Evolutionary conservation across 2,888 invertebrate genomes (phyloP).

Genomic region (Nipponacmea schrenckii): DNA sequence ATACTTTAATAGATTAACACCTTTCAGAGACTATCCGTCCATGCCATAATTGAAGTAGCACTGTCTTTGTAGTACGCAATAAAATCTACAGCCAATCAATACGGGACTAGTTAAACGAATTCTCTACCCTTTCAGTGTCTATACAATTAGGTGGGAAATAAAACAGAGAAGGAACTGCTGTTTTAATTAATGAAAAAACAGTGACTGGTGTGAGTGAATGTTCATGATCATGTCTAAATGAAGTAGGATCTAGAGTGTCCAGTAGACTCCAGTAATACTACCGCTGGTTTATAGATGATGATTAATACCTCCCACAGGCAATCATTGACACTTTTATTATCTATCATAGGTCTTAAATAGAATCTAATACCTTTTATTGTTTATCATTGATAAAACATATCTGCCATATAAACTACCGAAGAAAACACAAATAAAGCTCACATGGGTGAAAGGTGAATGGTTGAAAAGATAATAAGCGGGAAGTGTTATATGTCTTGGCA

Average conservation of each 20-base stretch:
- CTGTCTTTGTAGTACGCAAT: neutral
- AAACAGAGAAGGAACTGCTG: neutral
- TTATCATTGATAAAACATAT: too few species aligned
- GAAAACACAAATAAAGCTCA: too few species aligned
- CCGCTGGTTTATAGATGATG: neutral
- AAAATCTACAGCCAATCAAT: neutral
- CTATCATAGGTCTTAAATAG: neutral
- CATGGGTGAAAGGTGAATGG: too few species aligned
- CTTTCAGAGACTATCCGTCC: too few species aligned
- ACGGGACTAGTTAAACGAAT: constrained; percentile 2
- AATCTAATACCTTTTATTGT: neutral
- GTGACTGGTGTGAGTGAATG: constrained; percentile 1
- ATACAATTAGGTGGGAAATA: constrained; percentile 4
- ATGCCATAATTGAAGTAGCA: neutral
- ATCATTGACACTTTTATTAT: constrained; percentile 7
- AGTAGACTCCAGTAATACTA: neutral
- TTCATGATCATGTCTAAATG: neutral
- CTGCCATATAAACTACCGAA: too few species aligned
- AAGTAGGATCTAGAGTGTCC: neutral
- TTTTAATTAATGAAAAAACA: constrained; percentile 6
- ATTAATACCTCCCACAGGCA: neutral
- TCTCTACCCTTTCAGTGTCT: neutral
- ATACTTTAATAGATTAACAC: too few species aligned
- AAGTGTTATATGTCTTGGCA: too few species aligned
- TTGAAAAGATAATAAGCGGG: too few species aligned